Evolutionary conservation across 2,797 vertebrate species (phyloP), one percentile per base, ranked within the genome.

Genomic region (Enoplosus armatus): DNA sequence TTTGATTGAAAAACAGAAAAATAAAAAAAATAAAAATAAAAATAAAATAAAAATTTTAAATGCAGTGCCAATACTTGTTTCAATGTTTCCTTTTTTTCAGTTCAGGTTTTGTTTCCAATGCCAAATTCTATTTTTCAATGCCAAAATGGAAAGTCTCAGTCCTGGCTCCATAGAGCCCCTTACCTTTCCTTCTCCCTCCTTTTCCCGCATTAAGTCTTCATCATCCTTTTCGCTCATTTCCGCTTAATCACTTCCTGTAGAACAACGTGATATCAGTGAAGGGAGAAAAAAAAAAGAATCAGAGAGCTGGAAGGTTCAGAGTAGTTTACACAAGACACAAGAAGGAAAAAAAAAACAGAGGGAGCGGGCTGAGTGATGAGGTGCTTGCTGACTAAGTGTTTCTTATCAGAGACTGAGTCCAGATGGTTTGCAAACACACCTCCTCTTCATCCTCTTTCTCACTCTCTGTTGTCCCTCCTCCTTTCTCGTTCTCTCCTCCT

Each of bases 351-450:
- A 39, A 51, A 75, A 54, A 47, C 33, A 47, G 50, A 51, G 29
- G 72, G 45, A 53, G 67, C 27, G 3, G 70, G 39, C 72, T 86
- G 91, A 93, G 75, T 82, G 90, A 92, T 92, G 88, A 91, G 80
- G 84, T 88, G 90, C 75, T 41, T 41, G 72, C 88, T 88, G 89
- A 91, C 87, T 77, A 89, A 91, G 88, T 84, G 87, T 78, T 83
- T 89, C 90, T 93, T 93, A 93, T 93, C 91, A 85, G 77, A 68
- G 83, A 66, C 83, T 4, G 54, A 88, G 82, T 92, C 92, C 92
- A 93, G 89, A 92, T 94, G 90, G 80, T 90, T 87, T 70, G 67
- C 79, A 80, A 78, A 73, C 88, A 80, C 80, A 80, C 72, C 85
- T 82, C 87, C 74, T 80, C 70, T 53, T 73, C 50, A 62, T 80